Evolutionary conservation across 1,140 invertebrate species (phyloP), one percentile per base, ranked within the genome.

Genomic region (Pogonomyrmex barbatus): DNA sequence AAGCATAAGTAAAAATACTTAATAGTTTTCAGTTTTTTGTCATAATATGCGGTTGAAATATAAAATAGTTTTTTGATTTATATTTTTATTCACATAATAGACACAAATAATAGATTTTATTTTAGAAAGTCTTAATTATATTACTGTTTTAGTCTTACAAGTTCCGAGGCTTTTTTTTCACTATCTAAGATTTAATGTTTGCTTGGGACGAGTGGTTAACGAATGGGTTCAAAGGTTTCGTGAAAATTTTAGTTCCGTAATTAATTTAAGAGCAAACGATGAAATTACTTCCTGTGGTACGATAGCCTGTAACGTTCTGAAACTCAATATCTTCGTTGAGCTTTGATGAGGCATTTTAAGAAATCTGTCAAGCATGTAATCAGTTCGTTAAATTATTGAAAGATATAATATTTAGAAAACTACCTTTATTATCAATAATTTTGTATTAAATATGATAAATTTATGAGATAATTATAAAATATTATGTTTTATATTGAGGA

Each of bases 181-280:
- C 1, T 60, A 73, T 82, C 6, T 82, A 82, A 82, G 54, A 73
- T 56, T n/a, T 73, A 75, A 24, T 75, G 79, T 50, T 82, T 50
- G n/a, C 42, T 36, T 60, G 42, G 17, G 6, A 62, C 65, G 79
- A 83, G 68, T 83, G 79, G 68, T 33, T 83, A 83, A 83, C 68
- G 68, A 83, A n/a, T 30, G 33, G 30, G 54, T 73, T 83, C 79
- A 83, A 83, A 83, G 79, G 68, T 83, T 83, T 60, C 54, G 79
- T 6, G 79, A 73, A 83, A 83, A 83, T 83, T 83, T n/a, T 56
- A 83, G 54, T 73, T 73, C 33, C 54, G 79, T 83, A 83, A 83
- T 83, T 83, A 83, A 83, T 83, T 83, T 83, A 83, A 83, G 79
- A 83, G 79, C 79, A 83, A 83, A 75, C 79, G 79, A 83, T 75